phyloP scores from a whole-genome alignment of 1,140 invertebrate genomes.

The Megalonaias nervosa region DNA sequence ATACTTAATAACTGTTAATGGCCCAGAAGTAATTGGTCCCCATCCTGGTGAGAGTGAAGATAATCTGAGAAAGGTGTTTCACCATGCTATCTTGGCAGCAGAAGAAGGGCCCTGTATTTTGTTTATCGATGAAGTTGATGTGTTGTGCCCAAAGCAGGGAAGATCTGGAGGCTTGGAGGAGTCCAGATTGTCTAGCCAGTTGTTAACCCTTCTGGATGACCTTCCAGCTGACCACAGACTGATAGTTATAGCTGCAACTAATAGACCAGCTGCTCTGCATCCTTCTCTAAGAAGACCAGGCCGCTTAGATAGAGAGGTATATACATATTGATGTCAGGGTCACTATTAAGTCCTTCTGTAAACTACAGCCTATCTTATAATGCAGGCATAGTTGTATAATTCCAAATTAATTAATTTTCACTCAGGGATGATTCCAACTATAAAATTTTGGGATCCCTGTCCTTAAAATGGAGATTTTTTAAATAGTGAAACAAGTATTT shows the following conservation, averaged over 20 bases:
- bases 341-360: background rate
- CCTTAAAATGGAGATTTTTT: too few species aligned
- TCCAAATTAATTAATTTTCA: too few species aligned
- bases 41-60: conserved; percentile 62
- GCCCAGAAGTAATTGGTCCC: conserved; percentile 60
- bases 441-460: too few species aligned
- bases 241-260: conserved; percentile 66
- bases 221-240: conserved; percentile 38
- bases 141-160: conserved; percentile 49
- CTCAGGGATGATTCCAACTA: too few species aligned
- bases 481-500: too few species aligned
- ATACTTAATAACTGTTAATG: conserved; percentile 55
- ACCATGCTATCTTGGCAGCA: conserved; percentile 47
- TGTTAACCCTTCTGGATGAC: conserved; percentile 55
- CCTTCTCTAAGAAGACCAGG: conserved; percentile 57
- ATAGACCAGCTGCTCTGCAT: conserved; percentile 55
- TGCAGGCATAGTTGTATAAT: too few species aligned
- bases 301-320: conserved; percentile 65
- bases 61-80: conserved; percentile 55
- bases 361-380: background rate
- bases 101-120: conserved; percentile 61
- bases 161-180: conserved; percentile 34
- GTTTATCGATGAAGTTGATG: conserved; percentile 68
- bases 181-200: conserved; percentile 38
- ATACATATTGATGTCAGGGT: background rate